Percentiles rank a stretch among this genome's conserved stretches.
Evolutionary conservation across 2,797 vertebrate genomes (phyloP).

Genomic region (Neomorphus geoffroyi): DNA sequence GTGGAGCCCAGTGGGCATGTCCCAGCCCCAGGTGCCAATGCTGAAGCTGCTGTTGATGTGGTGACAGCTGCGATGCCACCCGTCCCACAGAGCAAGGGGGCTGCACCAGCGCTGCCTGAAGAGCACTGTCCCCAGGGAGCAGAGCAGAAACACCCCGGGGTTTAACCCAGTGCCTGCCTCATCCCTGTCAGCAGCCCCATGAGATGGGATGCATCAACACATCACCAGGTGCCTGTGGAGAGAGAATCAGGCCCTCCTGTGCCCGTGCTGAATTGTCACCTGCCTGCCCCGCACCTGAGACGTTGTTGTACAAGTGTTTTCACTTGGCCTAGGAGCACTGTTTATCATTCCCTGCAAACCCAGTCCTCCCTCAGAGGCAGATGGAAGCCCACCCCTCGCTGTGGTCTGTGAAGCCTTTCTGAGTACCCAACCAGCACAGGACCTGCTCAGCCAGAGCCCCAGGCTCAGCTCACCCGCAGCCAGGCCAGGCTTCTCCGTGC

Average conservation of each 20-base stretch:
- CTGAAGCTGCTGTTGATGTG: not conserved
- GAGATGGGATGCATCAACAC: fast-evolving
- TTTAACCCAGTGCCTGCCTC: not conserved
- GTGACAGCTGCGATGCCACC: not conserved
- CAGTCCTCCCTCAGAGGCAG: too few species aligned
- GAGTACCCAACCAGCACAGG: fast-evolving
- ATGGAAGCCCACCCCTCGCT: not conserved
- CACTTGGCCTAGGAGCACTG: fast-evolving
- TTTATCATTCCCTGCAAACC: not conserved
- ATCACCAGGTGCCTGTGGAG: fast-evolving
- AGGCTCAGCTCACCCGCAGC: fast-evolving
- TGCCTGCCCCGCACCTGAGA: too few species aligned
- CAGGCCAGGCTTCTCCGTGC: fast-evolving
- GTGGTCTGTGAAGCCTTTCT: fast-evolving
- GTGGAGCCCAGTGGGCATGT: fast-evolving
- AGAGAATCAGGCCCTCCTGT: too few species aligned
- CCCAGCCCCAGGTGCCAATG: not conserved
- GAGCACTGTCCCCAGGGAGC: not conserved
- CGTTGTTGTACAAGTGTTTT: too few species aligned
- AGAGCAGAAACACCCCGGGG: not conserved
- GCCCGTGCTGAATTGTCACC: too few species aligned
- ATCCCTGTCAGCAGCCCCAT: fast-evolving
- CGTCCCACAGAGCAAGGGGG: too few species aligned
- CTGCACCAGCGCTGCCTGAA: not conserved
- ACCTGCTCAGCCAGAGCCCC: not conserved